phyloP scores from a whole-genome alignment of 2,113 vertebrate genomes.

The Eudyptes chrysolophus region DNA sequence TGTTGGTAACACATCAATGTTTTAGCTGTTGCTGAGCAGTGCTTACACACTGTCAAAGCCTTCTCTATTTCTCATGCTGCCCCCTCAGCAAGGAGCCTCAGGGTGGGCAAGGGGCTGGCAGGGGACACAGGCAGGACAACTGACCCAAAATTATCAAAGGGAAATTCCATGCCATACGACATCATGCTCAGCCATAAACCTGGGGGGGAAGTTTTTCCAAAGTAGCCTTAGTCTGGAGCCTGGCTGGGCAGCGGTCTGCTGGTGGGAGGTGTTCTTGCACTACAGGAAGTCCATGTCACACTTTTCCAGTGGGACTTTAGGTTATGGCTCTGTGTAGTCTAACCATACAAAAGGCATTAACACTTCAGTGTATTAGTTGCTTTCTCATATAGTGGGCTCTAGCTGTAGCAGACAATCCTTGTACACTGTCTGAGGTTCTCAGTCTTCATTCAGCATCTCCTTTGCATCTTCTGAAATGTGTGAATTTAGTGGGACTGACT shows the following conservation, averaged over 20 bases:
- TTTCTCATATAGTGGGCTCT: background rate
- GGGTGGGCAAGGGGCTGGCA: background rate
- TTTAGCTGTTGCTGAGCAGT: background rate
- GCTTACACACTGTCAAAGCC: background rate
- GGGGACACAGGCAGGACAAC: background rate
- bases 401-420: background rate
- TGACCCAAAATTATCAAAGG: background rate
- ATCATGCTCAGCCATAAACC: background rate
- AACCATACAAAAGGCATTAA: background rate
- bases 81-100: accelerated
- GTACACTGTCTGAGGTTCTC: background rate
- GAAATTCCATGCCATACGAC: background rate
- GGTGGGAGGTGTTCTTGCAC: background rate
- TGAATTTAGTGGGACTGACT: background rate
- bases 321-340: background rate
- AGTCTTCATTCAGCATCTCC: background rate
- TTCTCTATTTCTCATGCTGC: background rate
- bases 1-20: background rate
- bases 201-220: background rate
- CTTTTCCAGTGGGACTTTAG: background rate
- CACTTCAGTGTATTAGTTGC: background rate
- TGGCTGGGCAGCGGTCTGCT: background rate
- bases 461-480: background rate
- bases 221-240: background rate
- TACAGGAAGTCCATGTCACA: background rate